These are phyloP conservation scores for Pteria penguin DNA, from an alignment of 2,888 invertebrate genomes.

Conservation along the genomic window DNA sequence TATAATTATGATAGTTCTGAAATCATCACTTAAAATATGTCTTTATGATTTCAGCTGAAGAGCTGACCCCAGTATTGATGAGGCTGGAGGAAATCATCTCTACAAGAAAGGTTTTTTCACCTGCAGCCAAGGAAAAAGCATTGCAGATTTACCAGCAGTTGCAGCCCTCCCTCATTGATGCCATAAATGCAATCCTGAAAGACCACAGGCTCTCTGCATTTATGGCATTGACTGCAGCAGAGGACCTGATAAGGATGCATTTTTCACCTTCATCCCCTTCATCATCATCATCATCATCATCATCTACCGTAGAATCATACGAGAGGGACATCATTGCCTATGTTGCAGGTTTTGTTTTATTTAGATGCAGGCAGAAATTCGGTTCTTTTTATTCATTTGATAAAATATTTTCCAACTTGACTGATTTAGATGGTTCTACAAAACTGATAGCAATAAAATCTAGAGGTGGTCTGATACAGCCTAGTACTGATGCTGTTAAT, in stretches of 20 bases:
- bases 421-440: background rate
- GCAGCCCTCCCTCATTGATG: conserved; percentile 4
- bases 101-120: too few species aligned
- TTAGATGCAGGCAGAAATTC: background rate
- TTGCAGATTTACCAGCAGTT: conserved; percentile 1
- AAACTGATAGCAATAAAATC: conserved; percentile 1
- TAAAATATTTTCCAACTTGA: background rate
- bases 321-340: conserved; percentile 1
- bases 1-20: too few species aligned
- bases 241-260: too few species aligned
- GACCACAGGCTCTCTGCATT: too few species aligned
- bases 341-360: background rate
- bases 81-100: too few species aligned
- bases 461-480: conserved; percentile 8
- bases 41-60: too few species aligned
- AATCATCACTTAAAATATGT: too few species aligned
- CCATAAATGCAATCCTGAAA: too few species aligned
- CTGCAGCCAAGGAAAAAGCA: conserved; percentile 11
- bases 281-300: background rate
- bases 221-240: too few species aligned
- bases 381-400: conserved; percentile 1
- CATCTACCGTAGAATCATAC: background rate
- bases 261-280: background rate
- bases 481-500: background rate
- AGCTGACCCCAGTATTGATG: too few species aligned